Conservation (phyloP, 2,888 invertebrate species). For the Himalopsyche anomala region DNA sequence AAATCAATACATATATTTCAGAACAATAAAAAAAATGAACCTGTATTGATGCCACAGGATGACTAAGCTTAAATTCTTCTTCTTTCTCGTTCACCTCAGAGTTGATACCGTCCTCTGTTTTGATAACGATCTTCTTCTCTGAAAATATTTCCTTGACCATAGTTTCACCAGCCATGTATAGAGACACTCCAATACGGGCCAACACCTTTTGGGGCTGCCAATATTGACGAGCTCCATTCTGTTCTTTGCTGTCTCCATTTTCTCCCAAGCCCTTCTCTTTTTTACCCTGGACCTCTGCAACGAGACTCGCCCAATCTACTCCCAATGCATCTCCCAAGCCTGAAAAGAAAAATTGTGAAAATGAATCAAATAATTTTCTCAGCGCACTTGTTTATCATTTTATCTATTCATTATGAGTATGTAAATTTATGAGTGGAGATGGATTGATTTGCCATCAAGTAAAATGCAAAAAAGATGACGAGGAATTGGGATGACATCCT, state of each 20-base stretch:
- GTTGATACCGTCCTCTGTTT: constrained; percentile 67
- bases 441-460: no score
- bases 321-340: constrained; percentile 93
- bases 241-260: constrained; percentile 68
- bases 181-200: constrained; percentile 87
- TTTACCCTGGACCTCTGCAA: constrained; percentile 83
- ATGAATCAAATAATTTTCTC: not conserved
- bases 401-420: no score
- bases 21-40: constrained; percentile 67
- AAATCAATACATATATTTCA: no score
- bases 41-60: constrained; percentile 78
- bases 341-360: constrained; percentile 60
- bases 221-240: constrained; percentile 82
- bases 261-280: constrained; percentile 74
- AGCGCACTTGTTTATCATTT: no score
- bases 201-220: constrained; percentile 90
- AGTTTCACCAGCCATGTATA: constrained; percentile 84
- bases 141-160: constrained; percentile 72
- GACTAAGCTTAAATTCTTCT: constrained; percentile 70
- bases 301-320: constrained; percentile 95
- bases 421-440: no score
- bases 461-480: no score
- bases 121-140: constrained; percentile 69
- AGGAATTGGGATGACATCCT: no score
- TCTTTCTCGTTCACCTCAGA: constrained; percentile 68